phyloP scores from a whole-genome alignment of 2,888 invertebrate species.

The Acanthosepion esculentum region DNA sequence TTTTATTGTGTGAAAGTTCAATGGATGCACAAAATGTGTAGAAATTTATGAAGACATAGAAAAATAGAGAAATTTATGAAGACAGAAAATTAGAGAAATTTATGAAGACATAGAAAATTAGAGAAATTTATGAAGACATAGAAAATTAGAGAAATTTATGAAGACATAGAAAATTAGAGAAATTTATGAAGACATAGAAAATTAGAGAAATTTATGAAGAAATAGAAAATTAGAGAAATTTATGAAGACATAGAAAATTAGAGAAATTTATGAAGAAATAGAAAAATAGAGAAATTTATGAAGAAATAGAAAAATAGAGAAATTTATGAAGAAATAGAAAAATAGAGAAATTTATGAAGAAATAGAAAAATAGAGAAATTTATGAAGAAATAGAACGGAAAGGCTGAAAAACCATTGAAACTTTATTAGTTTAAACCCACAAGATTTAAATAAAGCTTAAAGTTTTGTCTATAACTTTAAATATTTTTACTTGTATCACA shows the following conservation, averaged over 20 bases:
- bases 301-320: background rate
- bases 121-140: background rate
- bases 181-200: background rate
- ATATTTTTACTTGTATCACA: too few relatives aligned
- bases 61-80: background rate
- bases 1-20: background rate
- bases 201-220: background rate
- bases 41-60: background rate
- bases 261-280: background rate
- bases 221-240: background rate
- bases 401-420: background rate
- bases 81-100: background rate
- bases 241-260: background rate
- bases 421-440: background rate
- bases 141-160: background rate
- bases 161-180: background rate
- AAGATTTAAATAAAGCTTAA: background rate
- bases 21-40: background rate
- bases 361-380: too few relatives aligned
- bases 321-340: background rate
- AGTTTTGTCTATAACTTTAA: background rate
- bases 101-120: background rate
- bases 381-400: background rate
- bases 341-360: background rate
- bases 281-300: background rate